Evolutionary conservation across 2,888 invertebrate genomes (phyloP).

Genomic region (Erynnis tages): DNA sequence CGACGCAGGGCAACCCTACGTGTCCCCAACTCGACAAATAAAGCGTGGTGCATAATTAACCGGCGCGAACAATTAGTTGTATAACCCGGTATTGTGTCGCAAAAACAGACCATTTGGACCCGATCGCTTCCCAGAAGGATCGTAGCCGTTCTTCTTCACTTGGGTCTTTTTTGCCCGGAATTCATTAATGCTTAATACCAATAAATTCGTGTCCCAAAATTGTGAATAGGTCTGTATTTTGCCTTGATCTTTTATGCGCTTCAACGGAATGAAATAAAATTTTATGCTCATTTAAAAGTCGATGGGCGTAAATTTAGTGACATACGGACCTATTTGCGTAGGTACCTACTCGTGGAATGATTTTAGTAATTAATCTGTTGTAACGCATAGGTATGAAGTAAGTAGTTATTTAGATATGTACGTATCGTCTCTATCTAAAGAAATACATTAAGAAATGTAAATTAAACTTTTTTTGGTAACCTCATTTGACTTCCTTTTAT

Average conservation of each 20-base stretch:
- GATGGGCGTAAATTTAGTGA: too few relatives aligned
- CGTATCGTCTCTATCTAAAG: too few relatives aligned
- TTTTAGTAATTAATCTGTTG: too few relatives aligned
- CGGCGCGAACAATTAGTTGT: conserved; percentile 66
- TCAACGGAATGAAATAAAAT: too few relatives aligned
- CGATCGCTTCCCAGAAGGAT: conserved; percentile 71
- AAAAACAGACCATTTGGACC: conserved; percentile 47
- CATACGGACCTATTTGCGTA: too few relatives aligned
- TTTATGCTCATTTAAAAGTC: too few relatives aligned
- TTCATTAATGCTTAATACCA: conserved; percentile 65
- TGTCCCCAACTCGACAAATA: conserved; percentile 50
- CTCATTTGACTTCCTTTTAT: too few relatives aligned
- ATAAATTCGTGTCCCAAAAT: conserved; percentile 16
- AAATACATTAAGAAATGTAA: too few relatives aligned
- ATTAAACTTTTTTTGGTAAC: too few relatives aligned
- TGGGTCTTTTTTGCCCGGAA: conserved; percentile 53
- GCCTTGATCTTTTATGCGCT: too few relatives aligned
- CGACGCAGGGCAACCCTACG: conserved; percentile 20
- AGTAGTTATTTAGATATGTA: neutral
- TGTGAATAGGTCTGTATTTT: too few relatives aligned
- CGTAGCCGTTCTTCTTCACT: conserved; percentile 49
- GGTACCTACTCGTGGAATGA: too few relatives aligned
- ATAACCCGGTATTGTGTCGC: conserved; percentile 69
- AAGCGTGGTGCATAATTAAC: conserved; percentile 67
- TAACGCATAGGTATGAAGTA: neutral